phyloP scores from a whole-genome alignment of 30 jellyfish, hydroid and myxozoan genomes.

The Aurelia coerulea region DNA sequence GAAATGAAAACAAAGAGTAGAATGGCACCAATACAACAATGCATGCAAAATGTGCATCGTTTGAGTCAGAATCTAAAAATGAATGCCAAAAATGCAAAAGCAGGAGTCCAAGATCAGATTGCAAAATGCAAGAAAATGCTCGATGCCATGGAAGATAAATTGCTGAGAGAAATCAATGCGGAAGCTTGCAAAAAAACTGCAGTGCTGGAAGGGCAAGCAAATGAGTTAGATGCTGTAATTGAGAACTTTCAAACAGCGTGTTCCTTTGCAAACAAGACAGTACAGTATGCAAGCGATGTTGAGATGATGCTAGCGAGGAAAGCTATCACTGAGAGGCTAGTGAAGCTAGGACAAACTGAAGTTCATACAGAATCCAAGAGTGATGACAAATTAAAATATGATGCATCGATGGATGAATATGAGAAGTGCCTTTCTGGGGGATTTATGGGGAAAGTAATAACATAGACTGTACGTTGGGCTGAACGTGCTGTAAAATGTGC shows the following conservation, averaged over 20 bases:
- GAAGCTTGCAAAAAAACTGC: conserved; percentile 23
- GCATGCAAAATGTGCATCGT: not conserved
- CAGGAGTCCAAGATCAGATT: conserved; percentile 3
- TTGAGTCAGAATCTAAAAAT: conserved; percentile 1
- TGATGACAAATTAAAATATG: conserved; percentile 12
- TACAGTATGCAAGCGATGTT: conserved; percentile 31
- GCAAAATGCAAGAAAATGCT: conserved; percentile 14
- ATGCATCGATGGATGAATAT: not conserved
- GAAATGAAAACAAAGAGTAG: conserved; percentile 26
- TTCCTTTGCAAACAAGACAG: conserved; percentile 4
- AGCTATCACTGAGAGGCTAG: conserved; percentile 7
- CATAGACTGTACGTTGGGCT: not conserved
- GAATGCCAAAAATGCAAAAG: conserved; percentile 35
- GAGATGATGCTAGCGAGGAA: conserved; percentile 39
- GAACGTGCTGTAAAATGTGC: no score
- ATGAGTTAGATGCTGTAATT: not conserved
- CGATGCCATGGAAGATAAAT: conserved; percentile 19
- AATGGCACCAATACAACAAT: conserved; percentile 19
- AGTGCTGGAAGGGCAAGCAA: conserved; percentile 16
- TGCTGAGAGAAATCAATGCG: conserved; percentile 15
- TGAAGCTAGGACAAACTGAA: not conserved
- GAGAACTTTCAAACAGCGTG: conserved; percentile 30
- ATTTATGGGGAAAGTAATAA: conserved; percentile 1
- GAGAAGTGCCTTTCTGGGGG: not conserved
- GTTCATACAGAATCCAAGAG: conserved; percentile 7